Base-by-base conservation (phyloP, 1,140 invertebrate species). In the Bombyx mandarina region DNA sequence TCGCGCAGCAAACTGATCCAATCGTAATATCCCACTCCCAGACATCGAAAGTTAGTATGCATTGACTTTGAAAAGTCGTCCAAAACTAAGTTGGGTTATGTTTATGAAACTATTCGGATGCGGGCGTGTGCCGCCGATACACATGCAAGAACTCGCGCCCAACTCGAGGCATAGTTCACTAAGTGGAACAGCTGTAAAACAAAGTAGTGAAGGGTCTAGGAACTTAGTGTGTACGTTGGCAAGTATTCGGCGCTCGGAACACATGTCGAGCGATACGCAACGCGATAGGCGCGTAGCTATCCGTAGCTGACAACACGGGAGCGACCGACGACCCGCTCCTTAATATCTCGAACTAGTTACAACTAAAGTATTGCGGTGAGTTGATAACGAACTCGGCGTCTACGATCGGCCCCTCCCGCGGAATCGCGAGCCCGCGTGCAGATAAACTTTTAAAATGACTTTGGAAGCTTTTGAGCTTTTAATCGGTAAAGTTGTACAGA, bases 361-460 rank as follows among this genome's bases (percentile, higher is more conserved):
- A 85, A 86, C 77, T 74, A 86, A 83, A 80, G 78, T 79, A 81
- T 82, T 80, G 81, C 73, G 72, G 73, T 71, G 69, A 58, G 69
- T 76, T 86, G 82, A 88, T 88, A 86, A 88, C 82, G 76, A 75
- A 79, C 69, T 48, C 75, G 63, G 68, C 65, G 71, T 72, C 79
- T 77, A 78, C 77, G 26, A 35, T 3, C 26, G 68, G 71, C 54
- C 12, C 54, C 69, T 61, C 61, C 69, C 63, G 65, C 66, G 66
- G 63, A 58, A 75, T 60, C 80, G 63, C 68, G 45, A 56, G 43
- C 63, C 79, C 77, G 76, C 81, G 78, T 77, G 71, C 80, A 88
- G 88, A 89, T 89, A 89, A 89, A 89, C 88, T 89, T 89, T 89
- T 88, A 88, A 88, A 89, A 89, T 89, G 88, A 89, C 88, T 89